Conservation (phyloP, 2,113 vertebrate species). For the Eretmochelys imbricata region DNA sequence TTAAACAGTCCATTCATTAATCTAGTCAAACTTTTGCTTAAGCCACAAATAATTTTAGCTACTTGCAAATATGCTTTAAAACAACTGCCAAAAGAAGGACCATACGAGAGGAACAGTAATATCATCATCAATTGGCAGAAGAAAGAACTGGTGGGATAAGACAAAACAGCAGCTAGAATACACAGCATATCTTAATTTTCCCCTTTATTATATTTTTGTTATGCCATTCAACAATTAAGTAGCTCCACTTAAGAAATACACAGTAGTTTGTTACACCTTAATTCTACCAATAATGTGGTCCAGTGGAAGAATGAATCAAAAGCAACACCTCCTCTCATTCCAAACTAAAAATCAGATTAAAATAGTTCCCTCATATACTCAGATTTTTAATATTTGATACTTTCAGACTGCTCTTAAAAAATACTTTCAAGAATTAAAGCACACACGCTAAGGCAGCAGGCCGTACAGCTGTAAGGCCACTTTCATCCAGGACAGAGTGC, state of each 20-base stretch:
- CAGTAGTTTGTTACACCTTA: not conserved
- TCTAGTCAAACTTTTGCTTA: not conserved
- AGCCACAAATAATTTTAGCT: not conserved
- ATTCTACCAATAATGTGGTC: not conserved
- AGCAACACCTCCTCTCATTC: not conserved
- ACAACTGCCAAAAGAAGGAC: not conserved
- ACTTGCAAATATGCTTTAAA: not conserved
- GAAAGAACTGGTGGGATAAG: not conserved
- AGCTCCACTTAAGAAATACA: not conserved
- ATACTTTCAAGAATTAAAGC: not conserved
- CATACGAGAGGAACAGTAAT: not conserved
- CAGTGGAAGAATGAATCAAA: not conserved
- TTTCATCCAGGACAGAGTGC: not conserved
- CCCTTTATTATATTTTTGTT: not conserved
- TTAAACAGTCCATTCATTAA: not conserved
- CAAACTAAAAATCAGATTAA: rapidly evolving
- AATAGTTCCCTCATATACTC: not conserved
- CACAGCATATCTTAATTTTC: not conserved
- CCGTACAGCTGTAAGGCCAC: not conserved
- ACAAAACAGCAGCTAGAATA: not conserved
- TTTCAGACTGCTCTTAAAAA: not conserved
- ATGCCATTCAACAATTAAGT: not conserved
- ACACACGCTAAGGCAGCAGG: not conserved
- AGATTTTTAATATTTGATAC: not conserved
- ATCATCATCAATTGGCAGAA: not conserved